These are phyloP conservation scores for Rhagophthalmus giganteus DNA, from an alignment of 2,888 invertebrate genomes.

Conservation along the genomic window DNA sequence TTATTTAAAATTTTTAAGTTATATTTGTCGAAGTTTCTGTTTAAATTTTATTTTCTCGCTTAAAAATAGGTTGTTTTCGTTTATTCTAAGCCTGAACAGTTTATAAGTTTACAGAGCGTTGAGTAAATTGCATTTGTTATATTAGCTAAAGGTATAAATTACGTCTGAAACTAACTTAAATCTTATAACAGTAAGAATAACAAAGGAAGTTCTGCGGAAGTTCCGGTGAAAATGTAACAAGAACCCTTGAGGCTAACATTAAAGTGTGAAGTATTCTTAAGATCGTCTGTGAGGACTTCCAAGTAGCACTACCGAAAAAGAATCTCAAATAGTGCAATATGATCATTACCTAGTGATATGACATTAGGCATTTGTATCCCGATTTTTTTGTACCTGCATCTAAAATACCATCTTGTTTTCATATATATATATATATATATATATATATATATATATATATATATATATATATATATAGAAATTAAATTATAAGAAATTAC, in stretches of 20 bases:
- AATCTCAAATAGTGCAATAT: conserved; percentile 2
- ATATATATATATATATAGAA: too few relatives aligned
- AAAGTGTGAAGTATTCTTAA: conserved; percentile 9
- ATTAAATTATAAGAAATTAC: too few relatives aligned
- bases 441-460: too few relatives aligned
- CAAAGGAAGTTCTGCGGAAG: conserved; percentile 1
- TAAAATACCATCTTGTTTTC: too few relatives aligned
- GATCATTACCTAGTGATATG: background rate
- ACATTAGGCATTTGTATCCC: background rate
- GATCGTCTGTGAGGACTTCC: conserved; percentile 5
- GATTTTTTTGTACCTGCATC: too few relatives aligned
- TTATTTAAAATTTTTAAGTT: background rate
- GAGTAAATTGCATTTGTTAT: background rate
- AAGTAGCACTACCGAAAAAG: conserved; percentile 13
- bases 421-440: too few relatives aligned
- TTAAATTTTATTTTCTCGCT: too few relatives aligned
- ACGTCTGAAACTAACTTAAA: background rate
- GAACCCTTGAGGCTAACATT: conserved; percentile 13
- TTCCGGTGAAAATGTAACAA: conserved; percentile 8
- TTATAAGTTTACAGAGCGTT: background rate
- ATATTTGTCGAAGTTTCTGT: background rate
- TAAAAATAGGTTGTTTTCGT: too few relatives aligned
- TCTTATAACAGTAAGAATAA: conserved; percentile 5
- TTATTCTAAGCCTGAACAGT: too few relatives aligned
- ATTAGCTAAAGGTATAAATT: background rate